These are phyloP conservation scores for Harmothoe impar DNA, from an alignment of 2,888 invertebrate genomes.

Conservation along the genomic window DNA sequence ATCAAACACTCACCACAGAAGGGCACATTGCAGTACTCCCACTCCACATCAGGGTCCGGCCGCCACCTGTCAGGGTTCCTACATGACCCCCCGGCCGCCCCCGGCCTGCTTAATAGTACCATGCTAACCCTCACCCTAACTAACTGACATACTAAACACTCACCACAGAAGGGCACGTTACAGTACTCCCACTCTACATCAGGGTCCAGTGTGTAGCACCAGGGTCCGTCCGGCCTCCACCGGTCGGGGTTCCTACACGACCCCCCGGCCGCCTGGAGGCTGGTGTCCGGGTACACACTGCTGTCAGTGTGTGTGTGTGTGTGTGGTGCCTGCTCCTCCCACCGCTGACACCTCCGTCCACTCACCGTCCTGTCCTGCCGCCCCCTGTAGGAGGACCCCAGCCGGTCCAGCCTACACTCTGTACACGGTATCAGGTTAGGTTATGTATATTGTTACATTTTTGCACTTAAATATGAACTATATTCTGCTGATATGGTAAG, in stretches of 20 bases:
- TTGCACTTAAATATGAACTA: too few relatives aligned
- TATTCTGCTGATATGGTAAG: too few relatives aligned
- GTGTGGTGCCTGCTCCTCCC: constrained; percentile 47
- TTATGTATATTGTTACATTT: too few relatives aligned
- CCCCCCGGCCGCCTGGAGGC: constrained; percentile 91
- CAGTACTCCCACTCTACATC: constrained; percentile 20
- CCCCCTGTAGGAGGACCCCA: constrained; percentile 27
- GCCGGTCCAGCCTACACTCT: constrained; percentile 9
- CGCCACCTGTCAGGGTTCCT: constrained; percentile 88
- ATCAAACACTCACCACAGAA: constrained; percentile 86
- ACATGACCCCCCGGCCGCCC: constrained; percentile 93
- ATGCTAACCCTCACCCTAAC: too few relatives aligned
- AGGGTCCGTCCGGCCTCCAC: background rate
- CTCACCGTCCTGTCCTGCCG: background rate
- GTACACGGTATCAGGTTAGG: too few relatives aligned
- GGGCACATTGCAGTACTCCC: constrained; percentile 95
- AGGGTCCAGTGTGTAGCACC: constrained; percentile 6
- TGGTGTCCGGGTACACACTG: constrained; percentile 23
- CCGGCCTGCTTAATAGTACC: constrained; percentile 91
- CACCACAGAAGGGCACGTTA: background rate
- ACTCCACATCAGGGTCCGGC: constrained; percentile 90
- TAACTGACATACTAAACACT: background rate
- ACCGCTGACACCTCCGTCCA: constrained; percentile 47
- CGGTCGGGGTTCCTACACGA: constrained; percentile 92
- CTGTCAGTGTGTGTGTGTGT: background rate